Evolutionary conservation across 2,797 vertebrate genomes (phyloP), one percentile per base, ranked within the genome.

Genomic region (Salmo trutta): DNA sequence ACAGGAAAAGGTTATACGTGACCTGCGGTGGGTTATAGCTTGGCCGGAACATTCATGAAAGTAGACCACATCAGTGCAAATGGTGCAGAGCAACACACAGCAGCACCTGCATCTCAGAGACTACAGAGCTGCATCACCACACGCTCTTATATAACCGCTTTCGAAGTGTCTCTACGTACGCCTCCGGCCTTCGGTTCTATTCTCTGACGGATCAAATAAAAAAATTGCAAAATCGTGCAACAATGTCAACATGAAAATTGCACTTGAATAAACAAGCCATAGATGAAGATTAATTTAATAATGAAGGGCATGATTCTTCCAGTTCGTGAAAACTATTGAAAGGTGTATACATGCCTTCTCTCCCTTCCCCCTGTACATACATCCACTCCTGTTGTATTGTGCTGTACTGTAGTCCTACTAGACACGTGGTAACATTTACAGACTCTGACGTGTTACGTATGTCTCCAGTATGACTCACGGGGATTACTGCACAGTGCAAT

Each of bases 1-100:
- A 79, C 64, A 85, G 81, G 80, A 47, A 81, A 21, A 75, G 81
- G 82, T 80, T 85, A 82, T 80, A 21, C 0, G 1, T 76, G 75
- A 24, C 16, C 76, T 82, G 75, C 1, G 72, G 85, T 83, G 70
- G 66, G n/a, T 64, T 71, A 77, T 70, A 31, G 66, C 65, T 71
- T 75, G 77, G 84, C 82, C 52, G 6, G 77, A 62, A 76, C 64
- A 72, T 76, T 85, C 68, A 64, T 76, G 69, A 76, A 77, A 80
- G 65, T 59, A 77, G 77, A 87, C 88, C 84, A 84, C 87, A 86
- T 88, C 82, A 86, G 79, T 78, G 79, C 36, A 5, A 79, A 59
- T 2, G 8, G 74, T 86, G 77, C 78, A 71, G 54, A 64, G 21
- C 21, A 64, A 10, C 21, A 64, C 59, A 12, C 41, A 67, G 67